Evolutionary conservation across 2,797 vertebrate species (phyloP), one percentile per base, ranked within the genome.

Genomic region (Salmo trutta): DNA sequence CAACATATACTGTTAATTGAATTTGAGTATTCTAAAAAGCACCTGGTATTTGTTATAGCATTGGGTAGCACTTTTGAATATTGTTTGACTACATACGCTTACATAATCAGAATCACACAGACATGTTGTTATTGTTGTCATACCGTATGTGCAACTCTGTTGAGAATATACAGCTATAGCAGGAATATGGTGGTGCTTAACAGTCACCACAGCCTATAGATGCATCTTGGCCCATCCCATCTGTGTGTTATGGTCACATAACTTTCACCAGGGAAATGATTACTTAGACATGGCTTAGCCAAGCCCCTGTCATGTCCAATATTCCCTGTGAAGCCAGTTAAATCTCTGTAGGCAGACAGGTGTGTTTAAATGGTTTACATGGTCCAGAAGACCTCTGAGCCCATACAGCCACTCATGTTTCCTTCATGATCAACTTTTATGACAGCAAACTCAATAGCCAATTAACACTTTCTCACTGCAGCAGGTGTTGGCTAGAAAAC

Each of bases 321-420:
- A 73, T 64, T 80, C 74, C 71, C 68, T 15, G 53, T 0, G 73
- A 80, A 82, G 41, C 41, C 41, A 71, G 76, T 74, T 3, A 47
- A 47, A 79, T 86, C 10, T 47, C 77, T 77, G 47, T 31, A 80
- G 81, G 68, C 78, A 83, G 85, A 90, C 89, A 87, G 85, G 56
- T 47, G 41, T 47, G 41, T 88, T 92, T 88, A 89, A 92, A 88
- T 62, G 84, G 86, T 90, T 92, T 90, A 91, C 70, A 36, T 56
- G 79, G 70, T 85, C 76, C 79, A 83, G 74, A 82, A 53, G 75
- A 75, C 79, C 78, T 73, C 84, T 80, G 84, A 84, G 80, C 82
- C 83, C 82, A 84, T 86, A 78, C 69, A 82, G 81, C 83, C 41
- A 47, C 41, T 88, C 86, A 47, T 31, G 36, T 85, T 82, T 84